These are phyloP conservation scores for Xenopus laevis DNA, from an alignment of 2,113 vertebrate species.

Conservation along the genomic window DNA sequence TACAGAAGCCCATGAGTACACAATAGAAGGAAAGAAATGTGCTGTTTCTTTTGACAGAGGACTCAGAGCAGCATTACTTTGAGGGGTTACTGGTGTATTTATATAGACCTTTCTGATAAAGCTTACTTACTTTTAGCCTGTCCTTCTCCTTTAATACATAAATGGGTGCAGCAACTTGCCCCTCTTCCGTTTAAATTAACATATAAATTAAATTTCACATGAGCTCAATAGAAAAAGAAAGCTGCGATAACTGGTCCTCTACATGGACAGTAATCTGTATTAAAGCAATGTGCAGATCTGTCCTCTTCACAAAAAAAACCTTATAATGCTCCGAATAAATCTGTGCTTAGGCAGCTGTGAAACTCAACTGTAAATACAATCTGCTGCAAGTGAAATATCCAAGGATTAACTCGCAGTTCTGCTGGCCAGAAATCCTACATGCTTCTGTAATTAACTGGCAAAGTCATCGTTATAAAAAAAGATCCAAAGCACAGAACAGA, in stretches of 20 bases:
- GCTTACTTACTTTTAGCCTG: too few species aligned
- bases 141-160: too few species aligned
- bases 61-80: too few species aligned
- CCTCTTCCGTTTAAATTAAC: too few species aligned
- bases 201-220: too few species aligned
- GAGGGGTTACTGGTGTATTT: too few species aligned
- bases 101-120: too few species aligned
- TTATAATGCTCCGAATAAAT: constrained; percentile 13
- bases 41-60: too few species aligned
- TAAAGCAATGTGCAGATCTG: constrained; percentile 11
- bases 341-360: constrained; percentile 25
- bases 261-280: background rate
- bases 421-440: constrained; percentile 57
- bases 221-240: background rate
- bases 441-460: constrained; percentile 29
- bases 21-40: too few species aligned
- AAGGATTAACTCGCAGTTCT: constrained; percentile 50
- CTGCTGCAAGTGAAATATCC: constrained; percentile 45
- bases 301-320: constrained; percentile 8
- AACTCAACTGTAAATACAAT: constrained; percentile 52
- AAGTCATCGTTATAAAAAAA: constrained; percentile 1
- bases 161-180: too few species aligned
- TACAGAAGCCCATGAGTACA: too few species aligned
- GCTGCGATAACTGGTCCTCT: background rate
- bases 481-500: constrained; percentile 6